Percentiles rank a stretch among this genome's conserved stretches.
phyloP scores from a whole-genome alignment of 2,888 invertebrate species.

The Sabatieria punctata region DNA sequence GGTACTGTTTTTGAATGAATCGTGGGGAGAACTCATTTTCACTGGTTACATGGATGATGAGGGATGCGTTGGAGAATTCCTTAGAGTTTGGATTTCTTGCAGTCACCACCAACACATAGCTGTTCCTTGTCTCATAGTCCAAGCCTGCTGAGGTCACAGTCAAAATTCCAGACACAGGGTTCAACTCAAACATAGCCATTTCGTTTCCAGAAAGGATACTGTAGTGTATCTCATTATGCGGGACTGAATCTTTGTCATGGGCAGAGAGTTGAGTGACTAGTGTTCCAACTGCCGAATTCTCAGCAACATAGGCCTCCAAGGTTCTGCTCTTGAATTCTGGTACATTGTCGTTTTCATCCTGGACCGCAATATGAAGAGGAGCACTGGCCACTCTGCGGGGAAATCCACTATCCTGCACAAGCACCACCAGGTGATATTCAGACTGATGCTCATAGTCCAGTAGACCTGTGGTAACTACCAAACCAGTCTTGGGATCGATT shows the following conservation, averaged over 20 bases:
- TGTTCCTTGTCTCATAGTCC: constrained; percentile 65
- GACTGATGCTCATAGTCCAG: constrained; percentile 71
- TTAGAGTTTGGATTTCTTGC: constrained; percentile 70
- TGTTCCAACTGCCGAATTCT: constrained; percentile 59
- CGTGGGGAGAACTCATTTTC: constrained; percentile 73
- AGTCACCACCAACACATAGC: constrained; percentile 55
- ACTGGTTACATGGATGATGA: constrained; percentile 58
- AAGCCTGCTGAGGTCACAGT: constrained; percentile 37
- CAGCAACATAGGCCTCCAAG: constrained; percentile 59
- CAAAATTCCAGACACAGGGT: constrained; percentile 49
- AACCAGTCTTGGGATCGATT: constrained; percentile 57
- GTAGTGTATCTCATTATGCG: constrained; percentile 68
- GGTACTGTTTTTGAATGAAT: constrained; percentile 71
- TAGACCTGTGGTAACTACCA: constrained; percentile 56
- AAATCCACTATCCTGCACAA: constrained; percentile 68
- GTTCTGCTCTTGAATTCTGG: constrained; percentile 60
- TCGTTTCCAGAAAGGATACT: constrained; percentile 45
- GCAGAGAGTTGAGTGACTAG: constrained; percentile 58
- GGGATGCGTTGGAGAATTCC: constrained; percentile 52
- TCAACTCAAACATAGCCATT: constrained; percentile 56
- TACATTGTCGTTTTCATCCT: constrained; percentile 51
- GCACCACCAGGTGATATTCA: constrained; percentile 67
- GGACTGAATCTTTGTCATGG: constrained; percentile 65
- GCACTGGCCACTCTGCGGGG: constrained; percentile 59
- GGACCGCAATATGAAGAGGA: constrained; percentile 73